phyloP scores from a whole-genome alignment of 2,888 invertebrate genomes.

The Tipula helvola region DNA sequence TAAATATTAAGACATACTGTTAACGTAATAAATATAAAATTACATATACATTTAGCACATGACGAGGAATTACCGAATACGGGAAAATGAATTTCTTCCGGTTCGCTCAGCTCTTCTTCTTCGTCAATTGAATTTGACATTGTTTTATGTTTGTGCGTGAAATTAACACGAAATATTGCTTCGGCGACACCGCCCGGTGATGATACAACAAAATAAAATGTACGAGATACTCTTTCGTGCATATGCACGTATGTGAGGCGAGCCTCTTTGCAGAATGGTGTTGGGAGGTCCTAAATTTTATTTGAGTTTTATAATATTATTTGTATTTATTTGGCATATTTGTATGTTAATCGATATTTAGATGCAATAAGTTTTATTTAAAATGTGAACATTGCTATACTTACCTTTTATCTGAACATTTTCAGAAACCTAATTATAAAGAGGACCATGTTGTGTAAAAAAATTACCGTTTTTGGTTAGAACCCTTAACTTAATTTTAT shows the following conservation, averaged over 20 bases:
- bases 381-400: no score
- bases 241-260: constrained; percentile 36
- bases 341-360: neutral
- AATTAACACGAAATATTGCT: constrained; percentile 34
- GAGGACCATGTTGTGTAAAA: no score
- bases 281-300: constrained; percentile 30
- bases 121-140: constrained; percentile 32
- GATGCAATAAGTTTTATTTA: neutral
- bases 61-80: constrained; percentile 26
- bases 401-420: no score
- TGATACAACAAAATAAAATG: constrained; percentile 36
- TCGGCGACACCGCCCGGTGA: constrained; percentile 35
- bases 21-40: constrained; percentile 5
- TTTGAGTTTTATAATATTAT: no score
- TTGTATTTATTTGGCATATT: no score
- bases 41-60: constrained; percentile 8
- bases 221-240: constrained; percentile 35
- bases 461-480: no score
- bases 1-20: neutral
- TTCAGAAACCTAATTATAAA: no score
- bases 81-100: constrained; percentile 36
- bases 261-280: constrained; percentile 36
- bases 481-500: no score
- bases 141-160: constrained; percentile 33
- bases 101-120: constrained; percentile 35